Evolutionary conservation across 2,888 invertebrate species (phyloP).

Genomic region (Hetaerina titia): DNA sequence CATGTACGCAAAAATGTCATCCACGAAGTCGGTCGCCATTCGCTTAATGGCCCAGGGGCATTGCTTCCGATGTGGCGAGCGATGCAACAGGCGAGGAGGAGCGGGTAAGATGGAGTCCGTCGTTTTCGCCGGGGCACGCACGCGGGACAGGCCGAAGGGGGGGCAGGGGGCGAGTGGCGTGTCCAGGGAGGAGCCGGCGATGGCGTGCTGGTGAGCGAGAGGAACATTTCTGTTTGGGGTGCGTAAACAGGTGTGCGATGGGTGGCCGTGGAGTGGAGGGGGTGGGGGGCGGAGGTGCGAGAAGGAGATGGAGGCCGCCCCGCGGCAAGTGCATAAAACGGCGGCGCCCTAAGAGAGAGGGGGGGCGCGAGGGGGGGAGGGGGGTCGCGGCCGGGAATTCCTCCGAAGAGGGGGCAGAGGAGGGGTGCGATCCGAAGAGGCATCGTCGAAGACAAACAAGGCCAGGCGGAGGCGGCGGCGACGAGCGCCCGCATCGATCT

Average conservation of each 20-base stretch:
- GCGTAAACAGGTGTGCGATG: constrained; percentile 6
- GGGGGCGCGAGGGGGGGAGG: not conserved
- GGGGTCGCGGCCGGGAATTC: not conserved
- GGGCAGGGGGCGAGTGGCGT: not conserved
- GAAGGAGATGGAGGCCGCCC: not conserved
- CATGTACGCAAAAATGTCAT: no score
- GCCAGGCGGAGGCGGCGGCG: not conserved
- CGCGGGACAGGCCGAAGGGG: no score
- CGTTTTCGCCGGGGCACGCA: not conserved
- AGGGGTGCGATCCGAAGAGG: no score
- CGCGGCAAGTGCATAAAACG: not conserved
- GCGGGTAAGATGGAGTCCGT: not conserved
- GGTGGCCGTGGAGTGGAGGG: not conserved
- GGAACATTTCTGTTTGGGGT: not conserved
- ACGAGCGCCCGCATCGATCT: not conserved
- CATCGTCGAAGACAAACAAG: not conserved
- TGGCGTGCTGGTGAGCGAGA: not conserved
- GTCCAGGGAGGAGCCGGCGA: not conserved
- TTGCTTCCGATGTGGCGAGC: not conserved
- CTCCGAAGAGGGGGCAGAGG: no score
- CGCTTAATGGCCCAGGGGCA: not conserved
- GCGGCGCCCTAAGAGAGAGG: not conserved
- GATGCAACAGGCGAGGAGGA: constrained; percentile 4
- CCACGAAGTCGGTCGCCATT: no score
- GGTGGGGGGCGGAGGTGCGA: not conserved